Base-by-base conservation (phyloP, 2,113 vertebrate genomes). In the Numida meleagris region DNA sequence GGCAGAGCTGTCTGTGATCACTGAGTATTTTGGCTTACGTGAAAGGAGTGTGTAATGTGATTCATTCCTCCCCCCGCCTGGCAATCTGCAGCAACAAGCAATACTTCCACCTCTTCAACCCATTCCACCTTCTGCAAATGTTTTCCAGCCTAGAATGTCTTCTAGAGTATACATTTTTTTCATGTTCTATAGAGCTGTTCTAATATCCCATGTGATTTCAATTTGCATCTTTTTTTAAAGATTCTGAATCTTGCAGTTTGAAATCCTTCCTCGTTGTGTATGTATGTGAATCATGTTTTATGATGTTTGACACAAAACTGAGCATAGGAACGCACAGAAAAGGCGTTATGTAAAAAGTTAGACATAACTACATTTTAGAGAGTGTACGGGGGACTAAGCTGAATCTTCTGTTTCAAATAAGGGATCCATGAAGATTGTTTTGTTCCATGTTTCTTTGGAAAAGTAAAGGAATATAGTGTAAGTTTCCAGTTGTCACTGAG, bases 351-450 rank as follows among this genome's bases (percentile, higher is more conserved):
- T 50, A 55, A 86, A 50, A 25, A 55, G 10, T 62, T 15, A 82
- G 62, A 17, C 58, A 65, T 33, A 80, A 57, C 73, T 20, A 12
- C 9, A 3, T 74, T 50, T 65, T 16, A 1, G 43, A 25, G 18
- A 5, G 34, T 23, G 46, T 27, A 1, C 19, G 40, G 50, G n/a
- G 33, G 81, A 29, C 5, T 12, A 48, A 48, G 12, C 67, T 65
- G 4, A 1, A 0, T 17, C 27, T 57, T 51, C 40, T 5, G 0
- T 8, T 10, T 46, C 27, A 62, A 7, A 2, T 11, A 9, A 19
- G 2, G 2, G 15, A 74, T n/a, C 14, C 53, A n/a, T n/a, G 51
- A 40, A 5, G 12, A 40, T 6, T 9, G 57, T 11, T 19, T 65
- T 33, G 24, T 17, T 42, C 14, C 12, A 1, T 2, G 40, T 13